Percentiles rank a stretch among this genome's conserved stretches.
These are phyloP conservation scores for Vesta saturnalis DNA, from an alignment of 2,888 invertebrate species.

Conservation along the genomic window DNA sequence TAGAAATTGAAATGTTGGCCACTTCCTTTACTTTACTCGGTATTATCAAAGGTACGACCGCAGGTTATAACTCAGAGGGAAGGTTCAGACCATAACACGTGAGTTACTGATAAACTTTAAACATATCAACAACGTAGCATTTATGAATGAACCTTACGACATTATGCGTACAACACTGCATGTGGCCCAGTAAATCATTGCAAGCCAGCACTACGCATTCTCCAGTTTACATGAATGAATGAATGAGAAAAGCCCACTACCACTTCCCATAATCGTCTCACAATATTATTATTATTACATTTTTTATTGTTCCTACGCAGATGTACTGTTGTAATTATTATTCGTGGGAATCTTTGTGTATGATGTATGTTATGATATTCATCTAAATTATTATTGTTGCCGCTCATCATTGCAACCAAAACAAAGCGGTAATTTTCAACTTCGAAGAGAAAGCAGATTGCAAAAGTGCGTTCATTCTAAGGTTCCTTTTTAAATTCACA, in stretches of 20 bases:
- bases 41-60: constrained; percentile 25
- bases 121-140: constrained; percentile 27
- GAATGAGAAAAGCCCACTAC: constrained; percentile 47
- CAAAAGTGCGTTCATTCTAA: constrained; percentile 15
- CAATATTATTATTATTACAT: constrained; percentile 35
- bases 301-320: constrained; percentile 21
- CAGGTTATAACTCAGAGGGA: constrained; percentile 21
- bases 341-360: constrained; percentile 25
- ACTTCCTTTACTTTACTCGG: constrained; percentile 45
- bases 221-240: constrained; percentile 49
- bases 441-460: constrained; percentile 8
- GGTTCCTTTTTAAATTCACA: background rate
- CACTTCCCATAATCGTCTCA: constrained; percentile 39
- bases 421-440: background rate
- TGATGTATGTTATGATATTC: background rate
- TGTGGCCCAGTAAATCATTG: constrained; percentile 47
- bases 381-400: constrained; percentile 10
- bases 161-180: constrained; percentile 50
- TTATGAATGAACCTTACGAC: constrained; percentile 56
- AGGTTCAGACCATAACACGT: constrained; percentile 22
- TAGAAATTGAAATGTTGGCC: constrained; percentile 44
- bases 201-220: constrained; percentile 53
- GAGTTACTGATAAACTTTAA: constrained; percentile 27
- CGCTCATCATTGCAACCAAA: background rate
- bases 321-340: constrained; percentile 18